phyloP scores from a whole-genome alignment of 2,113 vertebrate genomes.

The Nothoprocta perdicaria region DNA sequence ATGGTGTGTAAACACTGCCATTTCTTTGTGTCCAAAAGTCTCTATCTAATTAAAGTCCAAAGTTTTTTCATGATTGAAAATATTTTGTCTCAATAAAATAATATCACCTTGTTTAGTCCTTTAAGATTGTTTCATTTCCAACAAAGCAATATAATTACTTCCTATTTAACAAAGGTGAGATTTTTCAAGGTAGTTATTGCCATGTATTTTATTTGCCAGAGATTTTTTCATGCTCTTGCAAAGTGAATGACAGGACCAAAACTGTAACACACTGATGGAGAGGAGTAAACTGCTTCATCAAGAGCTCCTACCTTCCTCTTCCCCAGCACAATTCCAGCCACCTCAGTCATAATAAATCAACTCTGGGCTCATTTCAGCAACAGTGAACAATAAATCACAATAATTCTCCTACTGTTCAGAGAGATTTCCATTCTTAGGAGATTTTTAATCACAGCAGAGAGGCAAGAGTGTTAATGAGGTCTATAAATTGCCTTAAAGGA shows the following conservation, averaged over 20 bases:
- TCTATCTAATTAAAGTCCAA: neutral
- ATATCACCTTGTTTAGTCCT: constrained; percentile 7
- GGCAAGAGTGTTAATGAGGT: constrained; percentile 85
- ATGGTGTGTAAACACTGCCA: neutral
- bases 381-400: constrained; percentile 72
- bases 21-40: neutral
- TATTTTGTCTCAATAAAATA: neutral
- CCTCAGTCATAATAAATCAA: constrained; percentile 73
- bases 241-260: constrained; percentile 47
- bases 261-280: neutral
- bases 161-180: constrained; percentile 14
- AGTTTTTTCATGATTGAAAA: neutral
- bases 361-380: constrained; percentile 57
- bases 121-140: constrained; percentile 29
- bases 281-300: constrained; percentile 27
- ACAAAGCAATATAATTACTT: constrained; percentile 16
- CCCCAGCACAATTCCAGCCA: constrained; percentile 55
- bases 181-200: neutral
- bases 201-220: constrained; percentile 1
- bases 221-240: constrained; percentile 10
- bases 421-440: constrained; percentile 78
- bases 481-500: constrained; percentile 83
- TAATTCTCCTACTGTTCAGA: constrained; percentile 74
- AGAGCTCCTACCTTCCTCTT: constrained; percentile 48
- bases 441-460: constrained; percentile 79